Conservation (phyloP, 2,888 invertebrate species). For the Ligdia adustata region DNA sequence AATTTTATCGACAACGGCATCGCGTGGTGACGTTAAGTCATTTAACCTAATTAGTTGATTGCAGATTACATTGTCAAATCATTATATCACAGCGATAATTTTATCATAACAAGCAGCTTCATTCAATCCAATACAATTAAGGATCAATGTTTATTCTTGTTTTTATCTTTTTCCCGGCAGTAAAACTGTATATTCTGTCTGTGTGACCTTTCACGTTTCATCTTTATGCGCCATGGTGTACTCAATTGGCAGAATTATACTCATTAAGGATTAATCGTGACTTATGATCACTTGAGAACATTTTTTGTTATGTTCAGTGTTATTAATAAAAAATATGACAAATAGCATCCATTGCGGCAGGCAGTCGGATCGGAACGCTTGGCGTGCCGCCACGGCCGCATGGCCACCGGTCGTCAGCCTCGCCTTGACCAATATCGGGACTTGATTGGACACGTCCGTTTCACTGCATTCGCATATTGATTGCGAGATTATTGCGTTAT, state of each 20-base stretch:
- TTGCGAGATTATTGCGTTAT: conserved; percentile 53
- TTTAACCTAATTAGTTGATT: conserved; percentile 2
- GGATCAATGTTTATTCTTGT: conserved; percentile 3
- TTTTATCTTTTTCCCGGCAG: conserved; percentile 40
- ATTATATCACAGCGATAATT: background rate
- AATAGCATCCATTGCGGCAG: conserved; percentile 60
- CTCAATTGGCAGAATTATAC: conserved; percentile 37
- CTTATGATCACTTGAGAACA: conserved; percentile 23
- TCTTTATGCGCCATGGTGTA: conserved; percentile 34
- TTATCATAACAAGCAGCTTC: background rate
- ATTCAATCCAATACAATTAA: conserved; percentile 7
- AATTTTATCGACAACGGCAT: conserved; percentile 43
- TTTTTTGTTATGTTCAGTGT: conserved; percentile 51
- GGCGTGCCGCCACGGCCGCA: conserved; percentile 63
- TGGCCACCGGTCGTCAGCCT: conserved; percentile 59
- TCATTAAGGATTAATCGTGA: conserved; percentile 41
- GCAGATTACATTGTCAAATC: conserved; percentile 5
- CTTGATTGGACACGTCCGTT: conserved; percentile 61
- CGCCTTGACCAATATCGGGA: conserved; percentile 78
- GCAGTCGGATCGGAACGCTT: conserved; percentile 47
- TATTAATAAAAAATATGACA: conserved; percentile 70
- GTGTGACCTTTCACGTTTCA: conserved; percentile 40
- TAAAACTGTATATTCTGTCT: conserved; percentile 5
- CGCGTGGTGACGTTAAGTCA: conserved; percentile 9
- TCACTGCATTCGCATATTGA: conserved; percentile 59